Evolutionary conservation across 2,113 vertebrate genomes (phyloP), one percentile per base, ranked within the genome.

Genomic region (Psilopsiagon aurifrons): DNA sequence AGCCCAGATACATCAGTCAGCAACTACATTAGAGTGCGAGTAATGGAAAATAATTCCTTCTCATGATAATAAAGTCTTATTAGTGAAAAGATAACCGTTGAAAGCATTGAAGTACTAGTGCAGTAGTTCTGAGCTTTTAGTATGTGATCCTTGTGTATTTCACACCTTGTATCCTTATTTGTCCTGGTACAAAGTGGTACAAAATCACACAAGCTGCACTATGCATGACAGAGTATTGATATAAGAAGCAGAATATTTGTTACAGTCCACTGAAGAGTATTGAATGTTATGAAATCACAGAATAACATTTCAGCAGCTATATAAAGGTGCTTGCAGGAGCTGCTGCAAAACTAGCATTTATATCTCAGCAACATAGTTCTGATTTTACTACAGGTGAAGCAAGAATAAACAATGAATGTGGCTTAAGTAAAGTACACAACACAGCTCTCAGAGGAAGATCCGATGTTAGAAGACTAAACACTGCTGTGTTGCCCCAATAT

Each of bases 11-110:
- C 3, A 83, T 41, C 90, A 91, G 70, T 69, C 87, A 86, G 79
- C 63, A 94, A 52, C 64, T 67, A 76, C 78, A 67, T 90, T 93
- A 33, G 33, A 60, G 44, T 76, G 29, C 64, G 39, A 89, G 51
- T 83, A 88, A 90, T 78, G 63, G 68, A 90, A 90, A 96, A 88
- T 83, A 96, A 94, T 96, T 95, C 69, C 51, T 93, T 78, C 62
- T 88, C 86, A 59, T 33, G 80, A 57, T 14, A 49, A 89, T 80
- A 44, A 75, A 94, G 43, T 71, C 71, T 71, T 68, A 55, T 86
- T 93, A 86, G 14, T 83, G 51, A 83, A 80, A 87, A 95, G 75
- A 54, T 87, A 66, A 73, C 64, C 85, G 52, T 57, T 95, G 73
- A 82, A 92, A 86, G 93, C 74, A 66, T 49, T 70, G 73, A 55